Conservation (phyloP, 2,888 invertebrate species). For the Leptopterna dolabrata region DNA sequence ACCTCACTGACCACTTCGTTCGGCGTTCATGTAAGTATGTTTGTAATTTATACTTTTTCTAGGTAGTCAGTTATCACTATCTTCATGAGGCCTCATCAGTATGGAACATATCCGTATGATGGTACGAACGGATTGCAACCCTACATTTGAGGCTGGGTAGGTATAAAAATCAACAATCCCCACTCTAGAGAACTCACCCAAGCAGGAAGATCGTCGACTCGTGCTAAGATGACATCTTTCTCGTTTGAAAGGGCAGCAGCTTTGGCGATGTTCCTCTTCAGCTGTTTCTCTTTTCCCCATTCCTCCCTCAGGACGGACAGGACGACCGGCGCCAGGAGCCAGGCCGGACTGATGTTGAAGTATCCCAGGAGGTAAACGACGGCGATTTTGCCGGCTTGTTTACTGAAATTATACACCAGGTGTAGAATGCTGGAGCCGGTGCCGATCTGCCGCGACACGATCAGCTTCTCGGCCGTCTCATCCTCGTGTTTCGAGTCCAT, state of each 20-base stretch:
- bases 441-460: slow-evolving; percentile 52
- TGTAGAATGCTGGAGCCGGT: slow-evolving; percentile 71
- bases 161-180: too few relatives aligned
- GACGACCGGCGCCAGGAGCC: slow-evolving; percentile 86
- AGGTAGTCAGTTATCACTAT: too few relatives aligned
- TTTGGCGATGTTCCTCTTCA: slow-evolving; percentile 80
- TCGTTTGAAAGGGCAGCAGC: slow-evolving; percentile 82
- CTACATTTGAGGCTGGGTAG: too few relatives aligned
- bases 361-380: slow-evolving; percentile 84
- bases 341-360: slow-evolving; percentile 88
- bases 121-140: too few relatives aligned
- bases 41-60: too few relatives aligned
- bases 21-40: too few relatives aligned
- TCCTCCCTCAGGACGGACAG: slow-evolving; percentile 84
- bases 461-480: not conserved
- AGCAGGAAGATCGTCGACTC: slow-evolving; percentile 90
- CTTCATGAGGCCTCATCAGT: too few relatives aligned
- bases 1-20: too few relatives aligned
- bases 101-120: too few relatives aligned
- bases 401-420: slow-evolving; percentile 73
- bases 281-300: slow-evolving; percentile 79
- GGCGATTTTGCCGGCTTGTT: slow-evolving; percentile 80
- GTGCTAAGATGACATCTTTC: slow-evolving; percentile 86
- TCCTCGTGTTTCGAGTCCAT: not conserved
- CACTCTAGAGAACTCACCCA: slow-evolving; percentile 81